Percentiles rank a stretch among this genome's conserved stretches.
These are phyloP conservation scores for Goniozus legneri DNA, from an alignment of 1,140 invertebrate species.

Conservation along the genomic window DNA sequence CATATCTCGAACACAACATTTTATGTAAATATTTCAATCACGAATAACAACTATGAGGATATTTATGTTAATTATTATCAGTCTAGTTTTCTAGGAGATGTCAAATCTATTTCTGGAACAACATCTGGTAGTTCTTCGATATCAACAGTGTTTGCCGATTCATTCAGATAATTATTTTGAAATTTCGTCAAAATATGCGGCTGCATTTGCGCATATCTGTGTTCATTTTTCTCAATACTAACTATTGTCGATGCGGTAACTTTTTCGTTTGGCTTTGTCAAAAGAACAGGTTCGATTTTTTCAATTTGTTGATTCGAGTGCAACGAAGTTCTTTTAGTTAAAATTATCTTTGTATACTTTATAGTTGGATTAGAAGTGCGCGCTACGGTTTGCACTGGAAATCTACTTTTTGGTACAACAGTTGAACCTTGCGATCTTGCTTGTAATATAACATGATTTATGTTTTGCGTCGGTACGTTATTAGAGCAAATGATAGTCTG, in stretches of 20 bases:
- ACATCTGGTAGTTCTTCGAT: constrained; percentile 35
- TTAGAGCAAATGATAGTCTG: constrained; percentile 34
- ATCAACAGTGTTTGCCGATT: constrained; percentile 37
- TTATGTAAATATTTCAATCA: too few species aligned
- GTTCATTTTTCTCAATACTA: constrained; percentile 26
- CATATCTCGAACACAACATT: too few species aligned
- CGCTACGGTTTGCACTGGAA: constrained; percentile 17
- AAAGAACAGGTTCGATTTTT: constrained; percentile 30
- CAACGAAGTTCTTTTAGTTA: constrained; percentile 48
- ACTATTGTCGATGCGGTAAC: constrained; percentile 24
- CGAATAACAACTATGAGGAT: too few species aligned
- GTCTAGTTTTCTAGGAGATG: constrained; percentile 12
- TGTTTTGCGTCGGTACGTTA: constrained; percentile 12
- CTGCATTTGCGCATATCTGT: constrained; percentile 20
- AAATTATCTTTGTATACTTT: constrained; percentile 58
- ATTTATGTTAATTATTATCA: too few species aligned
- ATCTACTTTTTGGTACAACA: constrained; percentile 19
- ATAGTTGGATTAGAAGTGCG: constrained; percentile 32
- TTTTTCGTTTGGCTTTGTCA: constrained; percentile 33
- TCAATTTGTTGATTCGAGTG: constrained; percentile 21
- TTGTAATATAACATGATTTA: constrained; percentile 27
- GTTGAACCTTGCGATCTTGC: constrained; percentile 28
- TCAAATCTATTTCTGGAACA: constrained; percentile 20
- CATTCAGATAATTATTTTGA: constrained; percentile 17
- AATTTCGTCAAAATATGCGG: constrained; percentile 5